phyloP scores from a whole-genome alignment of 2,797 vertebrate species.

The Mormyrops attenuatus region DNA sequence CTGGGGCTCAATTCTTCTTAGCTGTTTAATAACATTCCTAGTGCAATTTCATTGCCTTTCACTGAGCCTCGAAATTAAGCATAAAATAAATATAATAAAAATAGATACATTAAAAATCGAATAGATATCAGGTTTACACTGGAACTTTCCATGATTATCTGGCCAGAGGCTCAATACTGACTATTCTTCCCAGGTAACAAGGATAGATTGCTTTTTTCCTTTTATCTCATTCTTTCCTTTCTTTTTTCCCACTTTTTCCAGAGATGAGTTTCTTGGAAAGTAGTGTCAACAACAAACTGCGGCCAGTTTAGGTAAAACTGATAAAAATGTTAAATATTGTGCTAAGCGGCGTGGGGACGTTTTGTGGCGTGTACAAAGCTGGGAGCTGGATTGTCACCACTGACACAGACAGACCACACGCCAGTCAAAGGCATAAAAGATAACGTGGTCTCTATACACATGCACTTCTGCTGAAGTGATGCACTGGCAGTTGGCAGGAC shows the following conservation, averaged over 20 bases:
- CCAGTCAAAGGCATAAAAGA: background rate
- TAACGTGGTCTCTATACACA: background rate
- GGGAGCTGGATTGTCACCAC: background rate
- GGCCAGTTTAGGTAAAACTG: background rate
- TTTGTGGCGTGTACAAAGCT: background rate
- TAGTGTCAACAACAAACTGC: background rate
- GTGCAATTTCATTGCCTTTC: conserved; percentile 10
- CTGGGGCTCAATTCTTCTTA: background rate
- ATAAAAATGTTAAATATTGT: background rate
- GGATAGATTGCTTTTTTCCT: background rate
- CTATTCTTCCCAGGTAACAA: background rate
- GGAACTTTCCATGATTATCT: background rate
- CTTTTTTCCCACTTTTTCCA: background rate
- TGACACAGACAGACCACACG: background rate
- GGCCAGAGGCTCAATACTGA: background rate
- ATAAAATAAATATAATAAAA: conserved; percentile 18
- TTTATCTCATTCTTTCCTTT: background rate
- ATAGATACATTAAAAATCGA: background rate
- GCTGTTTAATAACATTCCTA: background rate
- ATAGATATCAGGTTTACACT: background rate
- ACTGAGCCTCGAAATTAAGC: background rate
- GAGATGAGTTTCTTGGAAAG: background rate
- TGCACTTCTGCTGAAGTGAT: background rate
- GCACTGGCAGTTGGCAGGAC: background rate
- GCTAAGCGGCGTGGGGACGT: background rate